These are phyloP conservation scores for Halichoerus grypus DNA, from an alignment of 2,113 vertebrate genomes.

Conservation along the genomic window DNA sequence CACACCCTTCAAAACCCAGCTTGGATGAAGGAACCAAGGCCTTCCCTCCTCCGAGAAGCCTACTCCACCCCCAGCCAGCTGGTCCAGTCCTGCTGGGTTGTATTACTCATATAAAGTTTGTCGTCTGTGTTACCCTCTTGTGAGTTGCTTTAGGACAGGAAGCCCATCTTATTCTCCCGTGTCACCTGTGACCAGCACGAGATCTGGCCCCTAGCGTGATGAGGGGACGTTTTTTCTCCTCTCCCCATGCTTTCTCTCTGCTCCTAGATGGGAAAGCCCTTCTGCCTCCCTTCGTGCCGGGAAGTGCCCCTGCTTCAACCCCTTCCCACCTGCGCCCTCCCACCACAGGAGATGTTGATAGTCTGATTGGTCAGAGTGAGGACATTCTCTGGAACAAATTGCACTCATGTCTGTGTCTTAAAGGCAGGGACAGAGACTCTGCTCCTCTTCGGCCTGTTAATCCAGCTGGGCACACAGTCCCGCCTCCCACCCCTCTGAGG, in stretches of 20 bases:
- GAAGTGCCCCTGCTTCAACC: neutral
- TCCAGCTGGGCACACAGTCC: neutral
- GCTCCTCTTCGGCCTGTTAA: neutral
- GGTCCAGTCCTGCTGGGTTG: neutral
- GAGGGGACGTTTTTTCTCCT: neutral
- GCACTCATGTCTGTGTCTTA: neutral
- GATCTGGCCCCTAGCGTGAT: neutral
- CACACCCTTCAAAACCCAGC: neutral
- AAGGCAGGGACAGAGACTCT: neutral
- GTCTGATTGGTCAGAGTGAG: neutral
- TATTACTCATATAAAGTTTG: neutral
- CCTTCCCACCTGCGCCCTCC: neutral
- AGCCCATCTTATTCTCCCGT: neutral
- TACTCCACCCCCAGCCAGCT: neutral
- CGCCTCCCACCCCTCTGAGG: neutral
- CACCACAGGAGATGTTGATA: neutral
- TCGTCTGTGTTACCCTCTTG: neutral
- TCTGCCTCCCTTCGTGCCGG: neutral
- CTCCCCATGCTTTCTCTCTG: neutral
- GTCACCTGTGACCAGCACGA: rapidly evolving
- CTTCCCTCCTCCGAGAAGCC: neutral
- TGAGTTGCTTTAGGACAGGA: neutral
- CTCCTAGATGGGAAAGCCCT: neutral
- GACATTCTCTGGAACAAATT: neutral
- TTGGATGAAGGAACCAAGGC: neutral